These are phyloP conservation scores for Euclidia mi DNA, from an alignment of 2,888 invertebrate species.

Conservation along the genomic window DNA sequence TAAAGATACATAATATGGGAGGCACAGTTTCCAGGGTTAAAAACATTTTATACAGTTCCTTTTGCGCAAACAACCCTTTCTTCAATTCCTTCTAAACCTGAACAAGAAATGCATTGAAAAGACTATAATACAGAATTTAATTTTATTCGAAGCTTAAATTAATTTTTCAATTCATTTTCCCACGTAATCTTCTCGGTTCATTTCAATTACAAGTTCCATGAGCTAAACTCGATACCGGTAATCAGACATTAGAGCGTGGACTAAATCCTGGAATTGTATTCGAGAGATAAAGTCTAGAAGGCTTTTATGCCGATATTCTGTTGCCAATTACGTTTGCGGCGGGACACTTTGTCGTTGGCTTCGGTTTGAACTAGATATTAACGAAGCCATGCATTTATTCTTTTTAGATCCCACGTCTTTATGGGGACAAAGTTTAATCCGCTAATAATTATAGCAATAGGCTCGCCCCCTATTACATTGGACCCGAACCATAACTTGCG, in stretches of 20 bases:
- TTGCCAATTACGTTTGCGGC: neutral
- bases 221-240: conserved; percentile 47
- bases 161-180: conserved; percentile 29
- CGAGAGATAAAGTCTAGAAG: conserved; percentile 11
- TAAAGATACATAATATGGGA: no score
- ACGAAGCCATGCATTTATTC: no score
- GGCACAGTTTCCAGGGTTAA: no score
- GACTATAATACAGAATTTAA: neutral
- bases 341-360: neutral
- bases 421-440: no score
- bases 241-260: conserved; percentile 38
- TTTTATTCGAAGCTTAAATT: neutral
- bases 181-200: conserved; percentile 20
- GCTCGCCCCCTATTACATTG: no score
- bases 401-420: no score
- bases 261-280: conserved; percentile 39
- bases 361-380: no score
- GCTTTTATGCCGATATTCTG: neutral
- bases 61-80: no score
- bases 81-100: no score
- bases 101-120: neutral
- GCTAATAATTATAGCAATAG: no score
- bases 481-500: no score
- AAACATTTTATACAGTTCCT: no score
- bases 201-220: conserved; percentile 36